Evolutionary conservation across 2,113 vertebrate species (phyloP), one percentile per base, ranked within the genome.

Genomic region (Spermophilus dauricus): DNA sequence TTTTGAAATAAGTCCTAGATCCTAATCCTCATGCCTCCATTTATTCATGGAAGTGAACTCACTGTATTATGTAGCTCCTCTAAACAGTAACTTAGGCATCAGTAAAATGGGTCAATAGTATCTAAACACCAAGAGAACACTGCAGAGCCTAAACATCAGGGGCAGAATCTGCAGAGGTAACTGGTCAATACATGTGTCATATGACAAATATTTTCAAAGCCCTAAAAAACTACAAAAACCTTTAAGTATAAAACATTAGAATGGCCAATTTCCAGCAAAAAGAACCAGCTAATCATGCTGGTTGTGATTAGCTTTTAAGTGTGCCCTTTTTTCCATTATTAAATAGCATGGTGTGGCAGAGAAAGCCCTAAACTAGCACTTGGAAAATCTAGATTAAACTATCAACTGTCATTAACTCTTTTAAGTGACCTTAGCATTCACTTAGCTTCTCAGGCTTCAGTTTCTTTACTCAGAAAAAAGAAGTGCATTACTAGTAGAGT

Each of bases 201-300:
- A 91, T 10, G 53, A 48, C 32, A 73, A 85, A 45, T 14, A 77
- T 67, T 87, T 73, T 73, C 42, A 80, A 51, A 93, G 30, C 6
- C 85, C 89, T 61, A 51, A 37, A 61, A 67, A 92, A 92, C 18
- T 76, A 63, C 39, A 81, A 65, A 87, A 97, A 61, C 26, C 67
- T 90, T 96, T 80, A 80, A 92, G 58, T 95, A 92, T 89, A 30
- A 86, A 92, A 86, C 61, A 42, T 34, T 32, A 69, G 51, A 90
- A 80, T 82, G n/a, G 45, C 65, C 90, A 93, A 88, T 65, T 86
- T 32, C 34, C 75, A 5, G n/a, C 6, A 70, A n/a, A 17, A 8
- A 70, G 13, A 70, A 70, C 34, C 32, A 70, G 56, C 45, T 28
- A 53, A 28, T 45, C 58, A 37, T 13, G 30, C 39, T 65, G 80